Evolutionary conservation across 2,888 invertebrate genomes (phyloP).

Genomic region (Eilema caniola): DNA sequence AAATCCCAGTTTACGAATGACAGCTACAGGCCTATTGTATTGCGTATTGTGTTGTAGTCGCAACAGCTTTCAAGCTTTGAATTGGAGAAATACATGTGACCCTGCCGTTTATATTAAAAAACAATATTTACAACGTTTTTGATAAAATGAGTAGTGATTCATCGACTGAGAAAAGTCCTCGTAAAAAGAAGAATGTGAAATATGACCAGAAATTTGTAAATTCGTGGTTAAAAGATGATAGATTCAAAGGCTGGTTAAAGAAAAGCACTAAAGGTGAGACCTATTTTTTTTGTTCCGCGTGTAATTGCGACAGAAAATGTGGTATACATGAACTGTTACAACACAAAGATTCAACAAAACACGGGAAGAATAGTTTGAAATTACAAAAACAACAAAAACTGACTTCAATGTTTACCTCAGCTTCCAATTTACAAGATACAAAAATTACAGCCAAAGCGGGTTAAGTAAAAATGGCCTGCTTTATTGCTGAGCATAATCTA

Average conservation of each 20-base stretch:
- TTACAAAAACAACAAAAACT: background rate
- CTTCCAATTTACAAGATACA: background rate
- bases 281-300: no score
- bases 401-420: background rate
- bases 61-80: constrained; percentile 1
- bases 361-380: background rate
- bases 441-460: background rate
- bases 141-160: constrained; percentile 16
- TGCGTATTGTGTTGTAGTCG: constrained; percentile 3
- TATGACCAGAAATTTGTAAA: constrained; percentile 20
- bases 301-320: background rate
- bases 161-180: constrained; percentile 11
- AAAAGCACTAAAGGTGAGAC: background rate
- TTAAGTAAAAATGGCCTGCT: constrained; percentile 6
- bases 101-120: background rate
- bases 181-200: constrained; percentile 14
- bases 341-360: background rate
- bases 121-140: constrained; percentile 11
- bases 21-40: constrained; percentile 1
- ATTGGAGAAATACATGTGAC: background rate
- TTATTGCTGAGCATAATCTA: constrained; percentile 5
- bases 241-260: background rate
- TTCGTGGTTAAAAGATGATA: background rate
- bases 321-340: background rate
- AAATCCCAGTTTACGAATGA: background rate